Percentiles rank a stretch among this genome's conserved stretches.
Conservation (phyloP, 2,113 vertebrate genomes). For the Psammodynastes pulverulentus region DNA sequence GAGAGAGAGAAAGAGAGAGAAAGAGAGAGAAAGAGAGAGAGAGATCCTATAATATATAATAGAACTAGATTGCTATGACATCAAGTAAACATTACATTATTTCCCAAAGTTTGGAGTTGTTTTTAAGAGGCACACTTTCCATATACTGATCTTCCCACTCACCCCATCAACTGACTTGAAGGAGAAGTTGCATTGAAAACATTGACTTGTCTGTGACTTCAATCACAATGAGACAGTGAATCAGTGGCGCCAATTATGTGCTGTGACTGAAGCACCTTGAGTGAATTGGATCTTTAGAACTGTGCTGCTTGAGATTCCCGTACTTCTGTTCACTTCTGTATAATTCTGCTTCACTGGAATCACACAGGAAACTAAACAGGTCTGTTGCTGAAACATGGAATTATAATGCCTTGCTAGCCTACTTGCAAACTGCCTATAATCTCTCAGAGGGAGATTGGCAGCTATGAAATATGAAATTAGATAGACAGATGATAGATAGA, state of each 20-base stretch:
- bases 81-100: neutral
- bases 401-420: neutral
- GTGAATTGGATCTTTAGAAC: neutral
- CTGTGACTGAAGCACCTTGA: neutral
- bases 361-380: neutral
- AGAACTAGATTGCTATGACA: neutral
- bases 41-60: neutral
- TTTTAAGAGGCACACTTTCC: neutral
- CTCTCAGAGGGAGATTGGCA: neutral
- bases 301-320: neutral
- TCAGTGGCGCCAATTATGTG: neutral
- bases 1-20: too few species aligned
- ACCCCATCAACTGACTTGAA: neutral
- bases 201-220: neutral
- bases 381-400: neutral
- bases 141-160: neutral
- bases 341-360: neutral
- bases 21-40: too few species aligned
- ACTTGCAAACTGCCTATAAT: too few species aligned
- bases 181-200: neutral
- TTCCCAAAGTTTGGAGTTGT: neutral
- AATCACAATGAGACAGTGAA: neutral
- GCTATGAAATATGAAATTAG: neutral
- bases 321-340: neutral
- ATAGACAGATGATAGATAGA: neutral